Base-by-base conservation (phyloP, 2,888 invertebrate species). In the Andrena trimmerana region DNA sequence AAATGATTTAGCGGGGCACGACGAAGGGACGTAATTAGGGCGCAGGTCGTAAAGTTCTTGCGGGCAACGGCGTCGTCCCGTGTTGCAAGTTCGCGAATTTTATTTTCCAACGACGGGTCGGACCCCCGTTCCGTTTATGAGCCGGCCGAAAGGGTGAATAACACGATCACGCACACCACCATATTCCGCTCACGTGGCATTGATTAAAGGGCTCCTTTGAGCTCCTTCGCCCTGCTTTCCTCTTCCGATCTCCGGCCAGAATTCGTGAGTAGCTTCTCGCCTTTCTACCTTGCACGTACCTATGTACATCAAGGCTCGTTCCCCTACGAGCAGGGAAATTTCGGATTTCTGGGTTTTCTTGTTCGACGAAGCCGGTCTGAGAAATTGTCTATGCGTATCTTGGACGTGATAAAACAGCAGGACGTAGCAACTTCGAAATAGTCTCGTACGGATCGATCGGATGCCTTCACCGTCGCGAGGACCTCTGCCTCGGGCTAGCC, bases 181-280 rank as follows among this genome's bases (percentile, higher is more conserved):
- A 29, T n/a, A 48, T 69, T 82, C 70, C 54, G 59, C 65, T 74
- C 65, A 71, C 76, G 80, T 71, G 74, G 77, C 80, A 85, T 85
- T 78, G 83, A 85, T 85, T 80, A 83, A 85, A 71, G 83, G 59
- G 54, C 65, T 36, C 20, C 76, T 69, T 82, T 62, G 72, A 77
- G 63, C 73, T 52, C 80, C 42, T 71, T 69, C 67, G 54, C 48
- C 36, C 69, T 60, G 20, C 16, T 59, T 29, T 66, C 63, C 62
- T 65, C 66, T 31, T 59, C 42, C 71, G 67, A 77, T 60, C 66
- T 42, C 62, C 33, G 33, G 24, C 13, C 52, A 27, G 66, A 77
- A 77, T 68, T 50, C 60, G 36, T 57, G 50, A 68, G 68, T 57
- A 33, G n/a, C 76, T 33, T 70, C 52, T 31, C 36, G n/a, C 20